Conservation (phyloP, 2,113 vertebrate species). For the Malurus cyaneus region DNA sequence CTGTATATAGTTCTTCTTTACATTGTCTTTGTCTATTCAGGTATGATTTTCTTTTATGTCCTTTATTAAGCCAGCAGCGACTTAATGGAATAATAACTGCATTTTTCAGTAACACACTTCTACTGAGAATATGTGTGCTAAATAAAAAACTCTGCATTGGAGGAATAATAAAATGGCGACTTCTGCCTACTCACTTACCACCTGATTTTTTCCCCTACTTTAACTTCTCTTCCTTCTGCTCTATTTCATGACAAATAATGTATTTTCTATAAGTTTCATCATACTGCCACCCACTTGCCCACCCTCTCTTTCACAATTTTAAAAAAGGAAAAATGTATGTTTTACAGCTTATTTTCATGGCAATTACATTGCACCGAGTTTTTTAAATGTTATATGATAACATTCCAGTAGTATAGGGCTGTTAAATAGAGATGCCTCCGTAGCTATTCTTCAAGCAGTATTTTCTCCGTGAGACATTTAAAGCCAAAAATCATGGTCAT, state of each 20-base stretch:
- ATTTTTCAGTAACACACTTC: slow-evolving; percentile 5
- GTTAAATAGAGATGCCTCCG: neutral
- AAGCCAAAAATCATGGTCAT: neutral
- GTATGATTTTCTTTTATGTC: neutral
- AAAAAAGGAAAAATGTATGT: slow-evolving; percentile 59
- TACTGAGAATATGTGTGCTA: neutral
- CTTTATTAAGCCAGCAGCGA: neutral
- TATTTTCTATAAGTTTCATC: slow-evolving; percentile 44
- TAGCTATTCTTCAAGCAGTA: neutral
- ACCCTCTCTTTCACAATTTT: slow-evolving; percentile 62
- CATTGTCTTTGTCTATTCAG: neutral
- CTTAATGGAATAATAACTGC: slow-evolving; percentile 41
- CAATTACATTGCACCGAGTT: neutral
- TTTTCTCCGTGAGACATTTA: neutral
- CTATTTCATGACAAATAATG: slow-evolving; percentile 53
- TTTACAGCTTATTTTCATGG: slow-evolving; percentile 43
- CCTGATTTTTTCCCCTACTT: neutral
- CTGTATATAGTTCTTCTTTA: neutral
- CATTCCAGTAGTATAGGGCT: neutral
- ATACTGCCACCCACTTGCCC: slow-evolving; percentile 61
- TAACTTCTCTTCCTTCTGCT: slow-evolving; percentile 44
- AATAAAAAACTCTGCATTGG: slow-evolving; percentile 3
- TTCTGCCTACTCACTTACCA: slow-evolving; percentile 46
- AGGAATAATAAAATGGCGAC: slow-evolving; percentile 40
- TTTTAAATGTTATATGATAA: slow-evolving; percentile 25